Base-by-base conservation (phyloP, 1,140 invertebrate species). In the Sinella curviseta region DNA sequence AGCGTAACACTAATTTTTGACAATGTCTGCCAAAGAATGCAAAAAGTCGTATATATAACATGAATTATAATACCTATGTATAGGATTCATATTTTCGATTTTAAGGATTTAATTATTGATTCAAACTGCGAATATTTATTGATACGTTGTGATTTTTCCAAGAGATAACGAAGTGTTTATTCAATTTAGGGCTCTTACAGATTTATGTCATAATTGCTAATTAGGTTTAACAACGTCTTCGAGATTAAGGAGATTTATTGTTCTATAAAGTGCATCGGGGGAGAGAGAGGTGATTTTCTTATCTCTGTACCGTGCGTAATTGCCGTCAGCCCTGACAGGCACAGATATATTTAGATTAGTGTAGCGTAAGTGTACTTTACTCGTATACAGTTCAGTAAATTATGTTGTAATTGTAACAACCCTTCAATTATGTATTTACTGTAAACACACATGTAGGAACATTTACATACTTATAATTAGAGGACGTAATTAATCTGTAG, bases 1-100 rank as follows among this genome's bases (percentile, higher is more conserved):
- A 24, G 24, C 12, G 24, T 60, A 70, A 70, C 65, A 70, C 39
- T 48, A 48, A 12, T 48, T 48, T 70, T 70, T 70, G 65, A 70
- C 65, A 70, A 70, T 70, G 65, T 70, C 65, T 24, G 65, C 65
- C 65, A 70, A 70, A 70, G 65, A 70, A n/a, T 17, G n/a, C n/a
- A n/a, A n/a, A n/a, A n/a, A n/a, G n/a, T n/a, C 39, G 8, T 48
- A 12, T 48, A 8, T 48, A 48, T 48, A 48, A 8, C 39, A 48
- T 48, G 39, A 48, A 48, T 48, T 20, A 8, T 48, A 48, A 48
- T 48, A 20, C n/a, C n/a, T n/a, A 48, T 48, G 20, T 48, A 20
- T 48, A 12, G 20, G 39, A 48, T 48, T 48, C n/a, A 48, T 48
- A 12, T 48, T 8, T 12, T 48, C 8, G 39, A 48, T 48, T 48